Conservation (phyloP, 2,888 invertebrate species). For the Lochmaea capreae region DNA sequence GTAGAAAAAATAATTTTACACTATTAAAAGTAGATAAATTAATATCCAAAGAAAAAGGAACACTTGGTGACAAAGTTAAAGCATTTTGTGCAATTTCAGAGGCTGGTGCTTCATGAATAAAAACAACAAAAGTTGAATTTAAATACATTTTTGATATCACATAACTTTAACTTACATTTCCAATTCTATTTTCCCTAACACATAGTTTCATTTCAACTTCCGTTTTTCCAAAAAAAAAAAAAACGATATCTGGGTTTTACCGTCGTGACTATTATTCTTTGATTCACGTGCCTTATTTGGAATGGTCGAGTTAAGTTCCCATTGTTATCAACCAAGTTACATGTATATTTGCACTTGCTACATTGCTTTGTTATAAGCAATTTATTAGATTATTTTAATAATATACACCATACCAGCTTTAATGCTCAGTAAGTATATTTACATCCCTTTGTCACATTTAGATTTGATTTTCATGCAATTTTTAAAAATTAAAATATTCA, state of each 20-base stretch:
- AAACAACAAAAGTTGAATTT: no score
- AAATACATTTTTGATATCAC: no score
- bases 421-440: slow-evolving; percentile 12
- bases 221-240: background rate
- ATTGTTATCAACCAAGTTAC: slow-evolving; percentile 62
- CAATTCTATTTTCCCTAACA: background rate
- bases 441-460: background rate
- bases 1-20: no score
- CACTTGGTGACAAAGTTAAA: no score
- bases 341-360: slow-evolving; percentile 62
- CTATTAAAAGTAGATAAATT: no score
- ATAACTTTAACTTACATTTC: no score
- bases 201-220: background rate
- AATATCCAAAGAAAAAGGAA: background rate
- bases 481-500: no score
- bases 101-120: no score
- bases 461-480: background rate
- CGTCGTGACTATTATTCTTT: slow-evolving; percentile 52
- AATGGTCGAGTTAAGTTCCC: slow-evolving; percentile 50
- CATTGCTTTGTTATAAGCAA: slow-evolving; percentile 65
- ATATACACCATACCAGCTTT: slow-evolving; percentile 44
- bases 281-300: slow-evolving; percentile 56
- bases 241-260: background rate
- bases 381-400: slow-evolving; percentile 63
- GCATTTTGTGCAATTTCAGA: no score